Evolutionary conservation across 2,797 vertebrate species (phyloP).

Genomic region (Arctocebus calabarensis): DNA sequence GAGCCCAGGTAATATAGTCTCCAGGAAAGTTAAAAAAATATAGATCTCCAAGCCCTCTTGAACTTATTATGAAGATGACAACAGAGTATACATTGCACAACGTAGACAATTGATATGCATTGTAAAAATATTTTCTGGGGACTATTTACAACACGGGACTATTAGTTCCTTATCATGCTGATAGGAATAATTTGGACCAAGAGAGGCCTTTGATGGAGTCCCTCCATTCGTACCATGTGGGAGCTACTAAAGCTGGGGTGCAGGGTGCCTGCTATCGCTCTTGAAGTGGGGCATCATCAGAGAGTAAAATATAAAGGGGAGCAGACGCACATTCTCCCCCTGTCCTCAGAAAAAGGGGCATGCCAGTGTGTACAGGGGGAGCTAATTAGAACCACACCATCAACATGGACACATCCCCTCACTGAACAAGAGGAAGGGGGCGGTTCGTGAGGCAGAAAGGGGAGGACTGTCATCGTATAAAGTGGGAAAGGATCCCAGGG

Average conservation of each 20-base stretch:
- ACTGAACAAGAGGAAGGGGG: not conserved
- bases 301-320: not conserved
- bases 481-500: not conserved
- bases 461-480: not conserved
- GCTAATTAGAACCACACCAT: not conserved
- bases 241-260: not conserved
- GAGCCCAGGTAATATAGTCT: not conserved
- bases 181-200: not conserved
- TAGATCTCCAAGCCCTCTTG: not conserved
- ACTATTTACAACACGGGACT: not conserved
- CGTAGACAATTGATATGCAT: not conserved
- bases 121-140: not conserved
- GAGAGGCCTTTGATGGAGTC: not conserved
- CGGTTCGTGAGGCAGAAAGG: not conserved
- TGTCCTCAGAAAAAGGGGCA: not conserved
- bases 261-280: not conserved
- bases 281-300: not conserved
- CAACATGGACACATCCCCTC: fast-evolving
- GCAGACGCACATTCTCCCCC: fast-evolving
- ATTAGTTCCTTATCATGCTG: not conserved
- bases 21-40: not conserved
- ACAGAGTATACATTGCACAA: not conserved
- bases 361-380: fast-evolving
- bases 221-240: fast-evolving
- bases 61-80: not conserved